A percentile compares a stretch with the other conserved stretches of the same genome.
These are phyloP conservation scores for Gari tellinella DNA, from an alignment of 2,888 invertebrate species.

Conservation along the genomic window DNA sequence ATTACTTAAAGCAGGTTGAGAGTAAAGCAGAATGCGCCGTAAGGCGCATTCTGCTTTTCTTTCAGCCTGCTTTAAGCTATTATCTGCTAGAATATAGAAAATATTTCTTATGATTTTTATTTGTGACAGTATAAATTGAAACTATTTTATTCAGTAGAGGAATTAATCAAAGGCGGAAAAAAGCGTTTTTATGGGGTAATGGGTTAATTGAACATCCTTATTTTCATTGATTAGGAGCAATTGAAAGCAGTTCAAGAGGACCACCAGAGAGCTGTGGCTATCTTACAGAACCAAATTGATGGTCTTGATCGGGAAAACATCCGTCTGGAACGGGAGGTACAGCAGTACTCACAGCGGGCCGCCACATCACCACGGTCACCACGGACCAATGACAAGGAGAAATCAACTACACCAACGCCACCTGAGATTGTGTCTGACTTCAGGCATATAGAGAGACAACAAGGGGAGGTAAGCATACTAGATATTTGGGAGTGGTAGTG, in stretches of 20 bases:
- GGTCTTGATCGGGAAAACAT: slow-evolving; percentile 81
- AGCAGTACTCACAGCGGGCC: slow-evolving; percentile 53
- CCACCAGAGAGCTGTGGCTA: slow-evolving; percentile 80
- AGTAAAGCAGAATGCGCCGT: too few relatives aligned
- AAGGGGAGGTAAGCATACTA: slow-evolving; percentile 78
- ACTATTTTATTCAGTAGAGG: too few relatives aligned
- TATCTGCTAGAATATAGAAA: too few relatives aligned
- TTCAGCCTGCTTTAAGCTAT: too few relatives aligned
- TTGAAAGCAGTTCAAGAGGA: slow-evolving; percentile 84
- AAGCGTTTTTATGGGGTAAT: too few relatives aligned
- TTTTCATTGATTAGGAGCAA: slow-evolving; percentile 82
- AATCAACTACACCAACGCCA: slow-evolving; percentile 60
- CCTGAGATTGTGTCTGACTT: slow-evolving; percentile 72
- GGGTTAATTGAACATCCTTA: neutral
- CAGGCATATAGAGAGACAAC: slow-evolving; percentile 76
- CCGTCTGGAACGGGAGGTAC: slow-evolving; percentile 79
- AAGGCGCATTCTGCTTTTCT: too few relatives aligned
- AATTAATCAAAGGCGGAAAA: too few relatives aligned
- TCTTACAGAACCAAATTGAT: slow-evolving; percentile 84
- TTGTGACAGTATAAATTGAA: too few relatives aligned
- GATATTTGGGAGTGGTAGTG: too few relatives aligned
- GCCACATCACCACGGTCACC: slow-evolving; percentile 40
- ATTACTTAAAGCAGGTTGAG: too few relatives aligned
- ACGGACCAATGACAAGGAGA: slow-evolving; percentile 46
- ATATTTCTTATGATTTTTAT: too few relatives aligned